Evolutionary conservation across 1,140 invertebrate species (phyloP).

Genomic region (Diuraphis noxia): DNA sequence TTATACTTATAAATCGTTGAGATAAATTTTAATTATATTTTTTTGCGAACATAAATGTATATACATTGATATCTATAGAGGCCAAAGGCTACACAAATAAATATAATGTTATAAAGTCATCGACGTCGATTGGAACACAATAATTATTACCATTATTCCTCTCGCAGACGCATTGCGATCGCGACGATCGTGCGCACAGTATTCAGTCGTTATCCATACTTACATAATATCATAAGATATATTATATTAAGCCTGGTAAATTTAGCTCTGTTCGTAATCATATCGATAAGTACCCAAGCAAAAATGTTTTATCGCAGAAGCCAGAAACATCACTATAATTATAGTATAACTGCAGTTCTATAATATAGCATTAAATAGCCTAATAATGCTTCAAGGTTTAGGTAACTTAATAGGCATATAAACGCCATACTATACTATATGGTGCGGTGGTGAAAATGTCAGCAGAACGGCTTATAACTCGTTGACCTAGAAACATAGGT

Average conservation of each 20-base stretch:
- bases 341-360: no score
- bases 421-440: neutral
- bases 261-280: neutral
- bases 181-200: neutral
- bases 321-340: neutral
- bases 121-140: neutral
- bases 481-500: slow-evolving; percentile 32
- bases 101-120: neutral
- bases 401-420: no score
- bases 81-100: neutral
- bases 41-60: no score
- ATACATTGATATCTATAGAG: neutral
- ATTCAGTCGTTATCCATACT: neutral
- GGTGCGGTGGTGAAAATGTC: neutral
- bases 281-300: neutral
- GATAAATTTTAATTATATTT: neutral
- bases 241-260: neutral
- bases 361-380: no score
- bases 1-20: neutral
- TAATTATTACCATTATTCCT: neutral
- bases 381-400: no score
- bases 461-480: neutral
- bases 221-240: no score
- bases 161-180: neutral
- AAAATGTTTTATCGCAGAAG: neutral